phyloP scores from a whole-genome alignment of 92 coral and sea anemone species.

The Siderastrea siderea region DNA sequence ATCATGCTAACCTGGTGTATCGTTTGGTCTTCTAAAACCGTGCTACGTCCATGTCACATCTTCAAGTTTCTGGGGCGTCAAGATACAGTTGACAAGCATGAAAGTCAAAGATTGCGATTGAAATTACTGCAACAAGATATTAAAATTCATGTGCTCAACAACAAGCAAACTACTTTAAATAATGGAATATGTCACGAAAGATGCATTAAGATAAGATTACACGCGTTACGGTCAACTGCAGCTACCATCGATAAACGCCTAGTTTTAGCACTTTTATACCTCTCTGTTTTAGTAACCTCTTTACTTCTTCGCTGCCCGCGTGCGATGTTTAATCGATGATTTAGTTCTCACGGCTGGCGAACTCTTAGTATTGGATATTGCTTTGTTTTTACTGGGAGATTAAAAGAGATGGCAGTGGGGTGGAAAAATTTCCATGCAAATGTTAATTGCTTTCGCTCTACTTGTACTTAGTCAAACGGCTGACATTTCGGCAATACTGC shows the following conservation, averaged over 20 bases:
- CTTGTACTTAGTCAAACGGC: background rate
- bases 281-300: background rate
- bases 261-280: too few species aligned
- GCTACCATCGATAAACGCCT: background rate
- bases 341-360: too few species aligned
- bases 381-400: too few species aligned
- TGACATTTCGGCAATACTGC: background rate
- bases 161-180: background rate
- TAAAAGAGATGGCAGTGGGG: too few species aligned
- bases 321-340: too few species aligned
- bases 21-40: background rate
- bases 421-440: background rate
- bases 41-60: background rate
- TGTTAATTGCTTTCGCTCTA: background rate
- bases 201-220: background rate
- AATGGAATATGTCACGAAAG: constrained; percentile 18
- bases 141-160: constrained; percentile 22
- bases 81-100: background rate
- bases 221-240: constrained; percentile 16
- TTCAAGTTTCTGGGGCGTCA: too few species aligned
- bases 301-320: too few species aligned
- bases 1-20: background rate
- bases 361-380: too few species aligned
- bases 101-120: background rate
- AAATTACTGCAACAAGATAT: background rate